Evolutionary conservation across 2,113 vertebrate species (phyloP).

Genomic region (Chroicocephalus ridibundus): DNA sequence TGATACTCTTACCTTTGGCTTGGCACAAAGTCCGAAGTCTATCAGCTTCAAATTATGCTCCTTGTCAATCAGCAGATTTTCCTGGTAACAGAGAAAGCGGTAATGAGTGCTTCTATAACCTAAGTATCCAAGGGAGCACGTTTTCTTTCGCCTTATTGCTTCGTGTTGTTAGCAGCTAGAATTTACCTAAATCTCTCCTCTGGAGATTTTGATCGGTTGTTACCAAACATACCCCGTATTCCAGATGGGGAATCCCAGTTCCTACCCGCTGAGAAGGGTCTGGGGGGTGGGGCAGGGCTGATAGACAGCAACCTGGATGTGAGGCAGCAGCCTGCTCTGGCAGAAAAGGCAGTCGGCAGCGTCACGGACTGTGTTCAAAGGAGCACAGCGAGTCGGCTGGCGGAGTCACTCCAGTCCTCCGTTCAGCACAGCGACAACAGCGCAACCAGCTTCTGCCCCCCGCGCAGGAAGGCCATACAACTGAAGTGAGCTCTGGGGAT

Average conservation of each 20-base stretch:
- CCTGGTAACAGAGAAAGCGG: slow-evolving; percentile 72
- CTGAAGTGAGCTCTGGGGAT: background rate
- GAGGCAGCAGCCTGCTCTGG: background rate
- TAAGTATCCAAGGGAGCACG: background rate
- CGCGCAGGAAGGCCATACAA: background rate
- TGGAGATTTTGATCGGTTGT: background rate
- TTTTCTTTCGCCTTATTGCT: background rate
- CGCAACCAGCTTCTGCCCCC: background rate
- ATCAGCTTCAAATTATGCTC: slow-evolving; percentile 93
- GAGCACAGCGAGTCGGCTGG: rapidly evolving
- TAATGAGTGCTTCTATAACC: background rate
- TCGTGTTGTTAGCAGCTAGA: background rate
- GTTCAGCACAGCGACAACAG: background rate
- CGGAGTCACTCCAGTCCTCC: background rate
- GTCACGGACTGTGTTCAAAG: background rate
- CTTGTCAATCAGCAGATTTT: slow-evolving; percentile 92
- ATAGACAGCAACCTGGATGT: background rate
- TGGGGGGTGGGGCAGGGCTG: rapidly evolving
- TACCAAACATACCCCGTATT: background rate
- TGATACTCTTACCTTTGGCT: slow-evolving; percentile 85
- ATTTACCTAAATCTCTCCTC: background rate
- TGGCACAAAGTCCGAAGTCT: slow-evolving; percentile 95
- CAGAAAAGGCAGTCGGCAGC: background rate
- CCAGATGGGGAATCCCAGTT: background rate
- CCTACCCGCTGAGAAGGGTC: background rate